These are phyloP conservation scores for Camelus bactrianus DNA, from an alignment of 2,113 vertebrate genomes.

Conservation along the genomic window DNA sequence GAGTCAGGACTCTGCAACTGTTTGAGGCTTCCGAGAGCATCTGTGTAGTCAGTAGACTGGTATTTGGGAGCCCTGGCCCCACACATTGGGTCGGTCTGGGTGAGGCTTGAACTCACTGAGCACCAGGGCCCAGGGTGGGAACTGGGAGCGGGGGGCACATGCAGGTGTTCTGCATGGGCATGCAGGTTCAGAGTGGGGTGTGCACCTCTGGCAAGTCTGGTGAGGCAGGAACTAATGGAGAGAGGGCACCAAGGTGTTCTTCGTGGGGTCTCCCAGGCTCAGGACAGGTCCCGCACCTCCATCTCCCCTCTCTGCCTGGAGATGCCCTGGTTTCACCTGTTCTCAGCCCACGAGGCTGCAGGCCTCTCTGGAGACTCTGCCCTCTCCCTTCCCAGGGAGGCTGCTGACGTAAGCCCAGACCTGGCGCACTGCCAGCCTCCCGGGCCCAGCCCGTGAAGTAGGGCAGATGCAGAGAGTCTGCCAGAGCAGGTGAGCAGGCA, in stretches of 20 bases:
- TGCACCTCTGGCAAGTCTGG: no score
- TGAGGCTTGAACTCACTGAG: background rate
- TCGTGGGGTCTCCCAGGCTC: background rate
- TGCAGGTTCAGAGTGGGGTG: background rate
- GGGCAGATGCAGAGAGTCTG: constrained; percentile 70
- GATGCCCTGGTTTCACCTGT: constrained; percentile 44
- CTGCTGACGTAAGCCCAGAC: background rate
- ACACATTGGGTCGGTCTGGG: background rate
- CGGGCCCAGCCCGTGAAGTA: constrained; percentile 65
- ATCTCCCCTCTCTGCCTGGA: background rate
- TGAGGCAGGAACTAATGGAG: background rate
- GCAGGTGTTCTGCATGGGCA: background rate
- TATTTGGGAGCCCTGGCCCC: background rate
- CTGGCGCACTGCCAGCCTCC: constrained; percentile 56
- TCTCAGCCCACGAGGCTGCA: background rate
- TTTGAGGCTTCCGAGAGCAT: background rate
- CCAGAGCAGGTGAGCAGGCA: constrained; percentile 66
- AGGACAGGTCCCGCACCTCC: background rate
- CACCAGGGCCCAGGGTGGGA: background rate
- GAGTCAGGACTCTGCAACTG: background rate
- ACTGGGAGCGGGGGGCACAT: background rate
- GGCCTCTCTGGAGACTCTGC: constrained; percentile 31
- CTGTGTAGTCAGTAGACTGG: background rate
- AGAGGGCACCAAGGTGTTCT: background rate
- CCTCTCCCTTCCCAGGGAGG: background rate